Percentiles rank a stretch among this genome's conserved stretches.
These are phyloP conservation scores for Lacanobia wlatinum DNA, from an alignment of 2,888 invertebrate genomes.

Conservation along the genomic window DNA sequence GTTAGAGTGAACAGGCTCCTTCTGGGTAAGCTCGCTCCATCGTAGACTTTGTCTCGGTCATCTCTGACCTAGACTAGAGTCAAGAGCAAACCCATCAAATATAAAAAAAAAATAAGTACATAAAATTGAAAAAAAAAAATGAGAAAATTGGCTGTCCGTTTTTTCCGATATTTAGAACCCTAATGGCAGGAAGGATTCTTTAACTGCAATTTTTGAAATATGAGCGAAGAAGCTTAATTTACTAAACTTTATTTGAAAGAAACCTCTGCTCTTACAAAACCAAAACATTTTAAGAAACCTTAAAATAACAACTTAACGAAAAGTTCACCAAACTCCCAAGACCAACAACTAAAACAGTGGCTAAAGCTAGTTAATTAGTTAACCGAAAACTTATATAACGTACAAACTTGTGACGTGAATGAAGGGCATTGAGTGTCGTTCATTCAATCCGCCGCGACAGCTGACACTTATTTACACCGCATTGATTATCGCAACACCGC, in stretches of 20 bases:
- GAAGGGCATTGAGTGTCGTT: slow-evolving; percentile 43
- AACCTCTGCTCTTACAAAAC: not conserved
- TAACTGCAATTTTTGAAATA: not conserved
- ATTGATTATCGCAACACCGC: slow-evolving; percentile 51
- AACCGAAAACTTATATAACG: slow-evolving; percentile 20
- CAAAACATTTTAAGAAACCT: not conserved
- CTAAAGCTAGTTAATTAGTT: slow-evolving; percentile 27
- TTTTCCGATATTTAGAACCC: too few species aligned
- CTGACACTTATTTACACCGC: slow-evolving; percentile 46
- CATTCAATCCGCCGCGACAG: slow-evolving; percentile 49
- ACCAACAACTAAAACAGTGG: slow-evolving; percentile 1
- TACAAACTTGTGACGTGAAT: slow-evolving; percentile 19
- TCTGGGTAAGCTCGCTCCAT: too few species aligned
- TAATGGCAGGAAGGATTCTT: too few species aligned
- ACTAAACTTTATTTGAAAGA: too few species aligned
- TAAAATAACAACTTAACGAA: not conserved
- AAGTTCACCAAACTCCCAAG: not conserved
- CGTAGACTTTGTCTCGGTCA: too few species aligned
- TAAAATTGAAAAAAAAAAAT: too few species aligned
- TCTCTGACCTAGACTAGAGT: too few species aligned
- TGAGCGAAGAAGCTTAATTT: not conserved
- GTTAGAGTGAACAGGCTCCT: too few species aligned
- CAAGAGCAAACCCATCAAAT: too few species aligned
- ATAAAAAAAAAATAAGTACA: too few species aligned
- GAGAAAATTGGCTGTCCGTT: too few species aligned